A percentile compares a stretch with the other conserved stretches of the same genome.
phyloP scores from a whole-genome alignment of 2,113 vertebrate species.

The Riparia riparia region DNA sequence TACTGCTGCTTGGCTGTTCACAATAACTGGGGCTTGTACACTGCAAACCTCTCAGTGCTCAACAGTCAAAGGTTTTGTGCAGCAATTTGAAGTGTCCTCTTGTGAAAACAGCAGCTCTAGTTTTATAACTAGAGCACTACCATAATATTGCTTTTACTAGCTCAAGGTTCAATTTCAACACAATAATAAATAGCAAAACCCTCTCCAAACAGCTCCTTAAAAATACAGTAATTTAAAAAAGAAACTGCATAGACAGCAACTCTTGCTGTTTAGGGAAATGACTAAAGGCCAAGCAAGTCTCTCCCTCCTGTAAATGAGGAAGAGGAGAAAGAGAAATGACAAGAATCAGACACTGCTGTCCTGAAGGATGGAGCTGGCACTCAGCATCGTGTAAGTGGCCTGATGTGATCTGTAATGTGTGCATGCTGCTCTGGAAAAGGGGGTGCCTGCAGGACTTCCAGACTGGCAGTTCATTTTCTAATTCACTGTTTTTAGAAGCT shows the following conservation, averaged over 20 bases:
- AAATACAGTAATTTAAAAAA: conserved; percentile 34
- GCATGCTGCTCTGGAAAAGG: neutral
- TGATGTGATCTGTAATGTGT: neutral
- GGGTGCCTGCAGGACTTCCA: neutral
- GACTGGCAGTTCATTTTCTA: neutral
- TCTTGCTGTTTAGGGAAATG: conserved; percentile 59
- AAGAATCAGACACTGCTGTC: neutral
- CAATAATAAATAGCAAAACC: conserved; percentile 25
- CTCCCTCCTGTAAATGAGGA: conserved; percentile 24
- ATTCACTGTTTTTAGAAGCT: neutral
- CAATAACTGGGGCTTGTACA: neutral
- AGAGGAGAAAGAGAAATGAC: conserved; percentile 1
- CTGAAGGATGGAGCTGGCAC: conserved; percentile 35
- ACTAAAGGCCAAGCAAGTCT: neutral
- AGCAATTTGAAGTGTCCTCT: neutral
- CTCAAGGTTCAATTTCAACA: conserved; percentile 32
- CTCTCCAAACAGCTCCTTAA: conserved; percentile 53
- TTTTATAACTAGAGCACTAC: conserved; percentile 10
- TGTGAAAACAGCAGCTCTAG: conserved; percentile 9
- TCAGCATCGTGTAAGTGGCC: conserved; percentile 4
- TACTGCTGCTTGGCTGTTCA: neutral
- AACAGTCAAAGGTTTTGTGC: neutral
- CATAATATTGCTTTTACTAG: conserved; percentile 51
- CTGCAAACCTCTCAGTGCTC: neutral
- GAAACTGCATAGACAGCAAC: conserved; percentile 20